Base-by-base conservation (phyloP, 2,113 vertebrate genomes). In the Podarcis raffonei region DNA sequence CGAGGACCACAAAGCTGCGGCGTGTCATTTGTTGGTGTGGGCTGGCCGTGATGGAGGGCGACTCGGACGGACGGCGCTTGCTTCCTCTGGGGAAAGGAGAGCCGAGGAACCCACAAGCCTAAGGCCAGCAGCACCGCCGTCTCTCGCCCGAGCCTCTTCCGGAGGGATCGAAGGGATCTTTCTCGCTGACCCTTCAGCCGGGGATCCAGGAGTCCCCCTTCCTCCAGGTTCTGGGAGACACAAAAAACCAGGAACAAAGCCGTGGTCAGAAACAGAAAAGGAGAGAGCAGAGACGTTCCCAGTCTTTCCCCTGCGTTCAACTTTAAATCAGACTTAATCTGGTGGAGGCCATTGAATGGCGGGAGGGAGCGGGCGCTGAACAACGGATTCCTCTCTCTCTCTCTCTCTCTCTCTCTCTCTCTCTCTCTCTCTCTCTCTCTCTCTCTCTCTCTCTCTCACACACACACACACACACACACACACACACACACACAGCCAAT, bases 211-310 rank as follows among this genome's bases (percentile, higher is more conserved):
- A 6, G 0, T 18, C 2, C 5, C 65, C 32, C 78, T 22, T 20
- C 32, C 42, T 53, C 20, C 76, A 7, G n/a, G 16, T 23, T 1
- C 59, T 32, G 15, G 35, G 7, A 42, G 30, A 4, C 48, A 5
- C 18, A n/a, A 32, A 12, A 35, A 37, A 5, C 13, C n/a, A 27
- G n/a, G n/a, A 27, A 75, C 15, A 3, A 42, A 30, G 2, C 9
- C 22, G 27, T 8, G 2, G 8, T 6, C 39, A 62, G 18, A 27
- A 48, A 42, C 23, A 9, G 2, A 27, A 18, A 18, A 23, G 65
- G 12, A 32, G 35, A 2, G 18, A 15, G 20, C 1, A 3, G 59
- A 23, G 23, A 1, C 30, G n/a, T 5, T 3, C 18, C 12, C 1
- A 30, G 9, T 18, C 16, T 12, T 20, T 16, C 6, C 66, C 27